Conservation (phyloP, 2,113 vertebrate species). For the Catagonus wagneri region DNA sequence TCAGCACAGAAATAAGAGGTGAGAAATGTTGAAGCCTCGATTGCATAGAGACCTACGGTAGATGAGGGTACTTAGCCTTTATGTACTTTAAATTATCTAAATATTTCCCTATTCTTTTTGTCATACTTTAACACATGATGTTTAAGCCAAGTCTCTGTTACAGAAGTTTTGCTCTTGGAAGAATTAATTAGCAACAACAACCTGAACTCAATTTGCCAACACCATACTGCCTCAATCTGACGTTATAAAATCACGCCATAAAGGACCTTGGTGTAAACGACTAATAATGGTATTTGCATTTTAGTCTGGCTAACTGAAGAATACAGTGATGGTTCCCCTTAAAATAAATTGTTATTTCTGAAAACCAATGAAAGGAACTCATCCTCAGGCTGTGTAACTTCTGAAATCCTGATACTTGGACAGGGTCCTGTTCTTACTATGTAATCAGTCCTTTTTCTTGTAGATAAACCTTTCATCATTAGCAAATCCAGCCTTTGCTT, state of each 20-base stretch:
- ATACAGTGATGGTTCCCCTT: neutral
- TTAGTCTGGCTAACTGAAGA: neutral
- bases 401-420: neutral
- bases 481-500: neutral
- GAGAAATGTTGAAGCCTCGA: neutral
- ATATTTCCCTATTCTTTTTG: neutral
- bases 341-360: neutral
- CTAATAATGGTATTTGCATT: neutral
- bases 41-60: neutral
- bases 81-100: neutral
- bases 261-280: neutral
- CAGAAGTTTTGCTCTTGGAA: neutral
- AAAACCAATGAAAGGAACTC: neutral
- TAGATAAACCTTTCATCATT: neutral
- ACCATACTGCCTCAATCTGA: neutral
- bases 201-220: neutral
- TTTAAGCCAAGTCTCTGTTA: neutral
- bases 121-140: neutral
- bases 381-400: neutral
- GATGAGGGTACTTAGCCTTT: neutral
- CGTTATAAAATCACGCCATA: neutral
- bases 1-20: neutral
- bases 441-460: neutral
- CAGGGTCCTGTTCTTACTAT: neutral
- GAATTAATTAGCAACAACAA: neutral